A percentile compares a stretch with the other conserved stretches of the same genome.
Evolutionary conservation across 2,113 vertebrate genomes (phyloP).

Genomic region (Oxyura jamaicensis): DNA sequence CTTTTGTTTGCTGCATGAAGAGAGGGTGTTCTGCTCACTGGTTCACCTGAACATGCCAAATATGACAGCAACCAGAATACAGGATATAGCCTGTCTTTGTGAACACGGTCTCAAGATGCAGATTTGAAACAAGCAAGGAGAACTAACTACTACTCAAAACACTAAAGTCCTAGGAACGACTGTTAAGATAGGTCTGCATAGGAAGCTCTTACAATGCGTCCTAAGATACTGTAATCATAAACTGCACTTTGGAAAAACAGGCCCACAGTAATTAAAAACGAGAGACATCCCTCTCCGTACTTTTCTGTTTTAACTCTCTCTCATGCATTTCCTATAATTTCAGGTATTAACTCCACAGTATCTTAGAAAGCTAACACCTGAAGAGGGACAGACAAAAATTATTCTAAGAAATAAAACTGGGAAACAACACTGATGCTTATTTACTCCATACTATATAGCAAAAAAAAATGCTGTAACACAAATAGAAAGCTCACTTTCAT

Average conservation of each 20-base stretch:
- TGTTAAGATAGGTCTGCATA: not conserved
- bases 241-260: no score
- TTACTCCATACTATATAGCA: not conserved
- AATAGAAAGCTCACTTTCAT: not conserved
- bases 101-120: not conserved
- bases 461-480: not conserved
- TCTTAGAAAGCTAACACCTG: not conserved
- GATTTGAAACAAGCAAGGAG: not conserved
- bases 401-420: not conserved
- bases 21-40: not conserved
- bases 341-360: not conserved
- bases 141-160: not conserved
- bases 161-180: not conserved
- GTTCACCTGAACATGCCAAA: not conserved
- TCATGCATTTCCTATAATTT: not conserved
- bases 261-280: not conserved
- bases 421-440: not conserved
- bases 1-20: fast-evolving
- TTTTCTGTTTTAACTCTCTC: not conserved
- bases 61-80: not conserved
- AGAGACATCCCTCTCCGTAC: not conserved
- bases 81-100: fast-evolving
- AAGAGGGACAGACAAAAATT: not conserved
- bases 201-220: not conserved
- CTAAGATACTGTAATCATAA: not conserved